These are phyloP conservation scores for Halocynthia aurantium DNA, from an alignment of 23 tunicate species.

Conservation along the genomic window DNA sequence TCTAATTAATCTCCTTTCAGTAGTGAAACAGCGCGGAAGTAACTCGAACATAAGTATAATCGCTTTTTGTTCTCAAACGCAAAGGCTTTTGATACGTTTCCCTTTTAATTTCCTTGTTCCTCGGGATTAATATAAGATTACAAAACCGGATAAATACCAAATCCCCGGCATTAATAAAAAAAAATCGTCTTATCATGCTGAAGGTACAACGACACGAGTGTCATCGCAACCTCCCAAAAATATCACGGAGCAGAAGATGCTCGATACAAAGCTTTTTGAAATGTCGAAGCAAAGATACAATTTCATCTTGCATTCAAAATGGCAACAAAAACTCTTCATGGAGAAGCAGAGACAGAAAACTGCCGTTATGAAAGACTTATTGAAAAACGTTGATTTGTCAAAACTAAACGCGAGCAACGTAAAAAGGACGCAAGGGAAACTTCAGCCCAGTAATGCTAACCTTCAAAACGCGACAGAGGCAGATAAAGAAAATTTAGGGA, in stretches of 20 bases:
- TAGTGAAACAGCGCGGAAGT: no score
- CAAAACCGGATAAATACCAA: no score
- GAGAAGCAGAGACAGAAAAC: slow-evolving; percentile 80
- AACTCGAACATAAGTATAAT: no score
- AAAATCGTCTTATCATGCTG: not conserved
- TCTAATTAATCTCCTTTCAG: no score
- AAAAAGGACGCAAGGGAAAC: not conserved
- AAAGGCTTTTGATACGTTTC: no score
- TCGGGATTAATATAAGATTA: no score
- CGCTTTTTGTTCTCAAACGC: no score
- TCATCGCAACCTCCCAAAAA: slow-evolving; percentile 73
- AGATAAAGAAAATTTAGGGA: no score
- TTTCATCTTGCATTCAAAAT: slow-evolving; percentile 73
- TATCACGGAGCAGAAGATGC: slow-evolving; percentile 83
- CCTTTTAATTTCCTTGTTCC: no score
- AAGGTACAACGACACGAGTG: slow-evolving; percentile 57
- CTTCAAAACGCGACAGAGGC: no score
- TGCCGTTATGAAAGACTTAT: slow-evolving; percentile 58
- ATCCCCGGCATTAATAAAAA: not conserved
- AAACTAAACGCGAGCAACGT: slow-evolving; percentile 7
- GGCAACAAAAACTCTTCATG: slow-evolving; percentile 75
- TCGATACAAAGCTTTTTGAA: slow-evolving; percentile 66
- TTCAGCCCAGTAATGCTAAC: not conserved
- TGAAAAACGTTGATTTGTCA: slow-evolving; percentile 64
- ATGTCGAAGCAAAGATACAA: slow-evolving; percentile 80